A percentile compares a stretch with the other conserved stretches of the same genome.
Conservation (phyloP, 2,797 vertebrate species). For the Syngnathus rostellatus region DNA sequence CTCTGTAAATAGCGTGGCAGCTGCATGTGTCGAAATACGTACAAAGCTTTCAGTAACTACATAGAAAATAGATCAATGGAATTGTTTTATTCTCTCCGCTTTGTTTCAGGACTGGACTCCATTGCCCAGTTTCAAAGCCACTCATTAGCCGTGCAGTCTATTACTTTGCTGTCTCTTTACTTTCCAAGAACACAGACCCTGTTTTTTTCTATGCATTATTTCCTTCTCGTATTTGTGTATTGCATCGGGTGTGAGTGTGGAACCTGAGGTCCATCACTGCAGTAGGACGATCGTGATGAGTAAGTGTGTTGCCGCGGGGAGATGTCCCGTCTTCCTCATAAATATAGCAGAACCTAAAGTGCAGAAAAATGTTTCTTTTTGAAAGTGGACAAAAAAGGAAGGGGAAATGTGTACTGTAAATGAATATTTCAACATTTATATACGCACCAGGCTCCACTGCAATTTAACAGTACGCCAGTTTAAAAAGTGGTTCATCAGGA, state of each 20-base stretch:
- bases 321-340: slow-evolving; percentile 60
- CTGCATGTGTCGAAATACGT: not conserved
- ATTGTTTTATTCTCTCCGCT: not conserved
- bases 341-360: slow-evolving; percentile 75
- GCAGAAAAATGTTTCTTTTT: slow-evolving; percentile 71
- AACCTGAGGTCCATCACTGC: slow-evolving; percentile 27
- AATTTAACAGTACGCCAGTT: slow-evolving; percentile 14
- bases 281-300: slow-evolving; percentile 53
- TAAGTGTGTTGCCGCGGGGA: slow-evolving; percentile 57
- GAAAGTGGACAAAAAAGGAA: slow-evolving; percentile 43
- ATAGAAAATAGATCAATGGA: not conserved
- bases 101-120: not conserved
- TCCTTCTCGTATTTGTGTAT: slow-evolving; percentile 18
- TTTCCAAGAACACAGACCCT: slow-evolving; percentile 36
- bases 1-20: too few relatives aligned
- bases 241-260: slow-evolving; percentile 20
- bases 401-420: slow-evolving; percentile 53
- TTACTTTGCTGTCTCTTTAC: slow-evolving; percentile 9
- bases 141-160: not conserved
- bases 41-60: not conserved
- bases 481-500: slow-evolving; percentile 13
- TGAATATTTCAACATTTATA: slow-evolving; percentile 73
- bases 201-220: slow-evolving; percentile 4
- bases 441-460: not conserved
- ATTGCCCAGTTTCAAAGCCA: not conserved